A percentile compares a stretch with the other conserved stretches of the same genome.
phyloP scores from a whole-genome alignment of 2,113 vertebrate species.

The Oncorhynchus masou region DNA sequence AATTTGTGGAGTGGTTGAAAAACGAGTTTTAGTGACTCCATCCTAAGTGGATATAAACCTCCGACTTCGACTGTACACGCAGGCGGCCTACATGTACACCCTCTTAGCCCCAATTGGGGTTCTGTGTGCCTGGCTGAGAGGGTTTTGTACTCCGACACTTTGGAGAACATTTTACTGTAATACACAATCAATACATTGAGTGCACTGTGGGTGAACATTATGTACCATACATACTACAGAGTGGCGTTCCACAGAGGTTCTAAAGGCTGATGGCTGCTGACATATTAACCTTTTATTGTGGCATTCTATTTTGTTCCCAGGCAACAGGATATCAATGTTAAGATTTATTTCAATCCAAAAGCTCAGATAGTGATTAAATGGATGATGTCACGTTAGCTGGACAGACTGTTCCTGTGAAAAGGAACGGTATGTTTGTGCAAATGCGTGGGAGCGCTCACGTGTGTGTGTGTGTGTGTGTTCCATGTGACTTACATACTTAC shows the following conservation, averaged over 20 bases:
- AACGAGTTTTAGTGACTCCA: too few relatives aligned
- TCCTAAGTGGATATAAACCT: too few relatives aligned
- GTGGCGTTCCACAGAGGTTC: not conserved
- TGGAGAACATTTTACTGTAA: not conserved
- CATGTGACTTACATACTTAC: not conserved
- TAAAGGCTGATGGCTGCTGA: not conserved
- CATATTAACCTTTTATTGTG: slow-evolving; percentile 15
- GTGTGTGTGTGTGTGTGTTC: not conserved
- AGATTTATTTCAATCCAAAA: slow-evolving; percentile 37
- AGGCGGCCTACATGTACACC: too few relatives aligned
- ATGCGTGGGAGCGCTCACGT: not conserved
- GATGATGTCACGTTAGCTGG: slow-evolving; percentile 23
- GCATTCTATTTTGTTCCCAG: slow-evolving; percentile 16
- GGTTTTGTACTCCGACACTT: not conserved
- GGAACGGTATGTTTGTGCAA: not conserved
- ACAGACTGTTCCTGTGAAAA: not conserved
- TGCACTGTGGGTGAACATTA: not conserved
- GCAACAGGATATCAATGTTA: slow-evolving; percentile 27
- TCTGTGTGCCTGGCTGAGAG: not conserved
- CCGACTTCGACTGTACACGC: too few relatives aligned
- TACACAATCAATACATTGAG: not conserved
- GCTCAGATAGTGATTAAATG: slow-evolving; percentile 22
- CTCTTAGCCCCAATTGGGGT: too few relatives aligned
- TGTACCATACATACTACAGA: not conserved
- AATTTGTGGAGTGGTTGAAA: too few relatives aligned